These are phyloP conservation scores for Listronotus bonariensis DNA, from an alignment of 1,140 invertebrate species.

Conservation along the genomic window DNA sequence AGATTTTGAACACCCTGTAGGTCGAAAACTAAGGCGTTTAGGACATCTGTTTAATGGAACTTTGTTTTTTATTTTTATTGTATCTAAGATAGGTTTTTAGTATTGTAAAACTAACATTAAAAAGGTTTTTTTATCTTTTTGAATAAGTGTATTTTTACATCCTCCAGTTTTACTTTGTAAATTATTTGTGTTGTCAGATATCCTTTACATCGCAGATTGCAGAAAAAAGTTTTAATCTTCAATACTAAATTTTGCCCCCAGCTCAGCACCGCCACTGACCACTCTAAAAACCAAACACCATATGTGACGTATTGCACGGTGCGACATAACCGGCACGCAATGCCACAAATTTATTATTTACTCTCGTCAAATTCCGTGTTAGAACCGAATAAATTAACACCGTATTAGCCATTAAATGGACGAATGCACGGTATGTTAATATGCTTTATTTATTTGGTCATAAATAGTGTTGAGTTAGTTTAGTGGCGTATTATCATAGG, in stretches of 20 bases:
- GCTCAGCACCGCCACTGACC: background rate
- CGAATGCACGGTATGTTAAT: slow-evolving; percentile 36
- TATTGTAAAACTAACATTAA: too few relatives aligned
- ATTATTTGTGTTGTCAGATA: too few relatives aligned
- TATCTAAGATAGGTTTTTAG: too few relatives aligned
- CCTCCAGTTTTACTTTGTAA: too few relatives aligned
- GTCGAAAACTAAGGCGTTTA: too few relatives aligned
- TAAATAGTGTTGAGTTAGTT: slow-evolving; percentile 33
- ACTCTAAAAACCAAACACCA: slow-evolving; percentile 6
- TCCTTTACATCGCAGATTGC: background rate
- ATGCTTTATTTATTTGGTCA: slow-evolving; percentile 32
- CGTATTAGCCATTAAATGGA: slow-evolving; percentile 47
- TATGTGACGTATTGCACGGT: slow-evolving; percentile 19
- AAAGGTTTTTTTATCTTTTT: too few relatives aligned
- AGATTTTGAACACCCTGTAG: too few relatives aligned
- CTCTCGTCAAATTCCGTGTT: slow-evolving; percentile 45
- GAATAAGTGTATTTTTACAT: too few relatives aligned
- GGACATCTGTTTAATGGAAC: too few relatives aligned
- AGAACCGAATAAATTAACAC: slow-evolving; percentile 52
- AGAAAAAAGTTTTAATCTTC: background rate
- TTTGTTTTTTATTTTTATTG: too few relatives aligned
- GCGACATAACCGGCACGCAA: slow-evolving; percentile 26
- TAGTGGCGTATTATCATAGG: slow-evolving; percentile 14
- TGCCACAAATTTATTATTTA: slow-evolving; percentile 48
- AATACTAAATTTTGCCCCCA: too few relatives aligned